Base-by-base conservation (phyloP, 2,888 invertebrate species). In the Diaprepes abbreviatus region DNA sequence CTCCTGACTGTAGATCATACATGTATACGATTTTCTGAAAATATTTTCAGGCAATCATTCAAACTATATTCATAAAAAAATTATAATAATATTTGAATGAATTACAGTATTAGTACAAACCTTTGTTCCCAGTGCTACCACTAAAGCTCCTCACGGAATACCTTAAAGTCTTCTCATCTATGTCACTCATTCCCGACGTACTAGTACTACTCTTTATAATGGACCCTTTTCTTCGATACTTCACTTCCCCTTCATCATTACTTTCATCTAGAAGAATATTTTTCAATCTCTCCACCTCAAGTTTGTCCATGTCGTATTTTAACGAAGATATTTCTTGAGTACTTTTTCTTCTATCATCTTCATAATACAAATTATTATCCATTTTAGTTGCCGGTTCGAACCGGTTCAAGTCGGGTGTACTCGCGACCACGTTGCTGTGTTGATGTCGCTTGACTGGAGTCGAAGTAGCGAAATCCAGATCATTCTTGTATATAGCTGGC, bases 341-440 rank as follows among this genome's bases (percentile, higher is more conserved):
- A 1, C 90, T 87, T 65, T 87, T 87, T 9, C 77, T 66, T 5
- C 78, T 72, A 3, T 78, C 75, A 36, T 70, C 74, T 14, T 74
- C 67, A 1, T 66, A 57, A 14, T 33, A 65, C 6, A 35, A 12
- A 12, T 40, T 31, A 38, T 59, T 50, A 10, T 70, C 55, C 14
- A 64, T 55, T 12, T 19, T 58, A 0, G 9, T 35, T 40, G 75
- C 75, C 24, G 74, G 73, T 40, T 75, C 72, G 16, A 74, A 74
- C 60, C 78, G 74, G 28, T 79, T 74, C 45, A 92, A 80, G 80
- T 91, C 91, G 0, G 91, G 91, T 4, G 91, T 91, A 74, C 87
- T 87, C 14, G 84, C 83, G 5, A 72, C 70, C 3, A 75, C 72
- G 35, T 74, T 69, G 63, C 74, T 76, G 31, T 66, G 35, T 45